These are phyloP conservation scores for Diarsia rubi DNA, from an alignment of 2,888 invertebrate genomes.

Conservation along the genomic window DNA sequence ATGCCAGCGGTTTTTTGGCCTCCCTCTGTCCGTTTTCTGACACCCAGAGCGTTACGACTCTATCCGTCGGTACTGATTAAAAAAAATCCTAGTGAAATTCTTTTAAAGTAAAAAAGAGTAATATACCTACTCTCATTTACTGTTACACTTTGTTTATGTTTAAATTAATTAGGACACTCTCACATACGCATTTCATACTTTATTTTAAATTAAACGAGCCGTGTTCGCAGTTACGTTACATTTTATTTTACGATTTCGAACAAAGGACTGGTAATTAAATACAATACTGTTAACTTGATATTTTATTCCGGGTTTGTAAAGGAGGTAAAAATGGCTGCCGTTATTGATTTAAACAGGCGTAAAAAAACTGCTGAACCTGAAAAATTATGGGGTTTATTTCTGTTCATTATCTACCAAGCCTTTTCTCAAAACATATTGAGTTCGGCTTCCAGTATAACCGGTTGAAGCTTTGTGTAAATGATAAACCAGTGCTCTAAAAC, in stretches of 20 bases:
- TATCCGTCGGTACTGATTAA: too few species aligned
- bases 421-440: not conserved
- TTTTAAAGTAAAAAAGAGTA: not conserved
- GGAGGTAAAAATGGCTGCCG: not conserved
- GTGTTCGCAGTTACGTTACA: slow-evolving; percentile 11
- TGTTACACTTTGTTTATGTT: not conserved
- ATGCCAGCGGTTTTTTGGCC: too few species aligned
- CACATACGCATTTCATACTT: not conserved
- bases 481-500: too few species aligned
- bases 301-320: not conserved
- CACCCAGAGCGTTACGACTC: too few species aligned
- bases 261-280: slow-evolving; percentile 17
- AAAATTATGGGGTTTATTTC: not conserved
- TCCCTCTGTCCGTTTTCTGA: too few species aligned
- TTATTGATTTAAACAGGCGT: not conserved
- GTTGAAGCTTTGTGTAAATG: not conserved
- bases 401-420: not conserved
- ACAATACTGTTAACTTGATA: slow-evolving; percentile 1
- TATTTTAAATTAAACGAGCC: slow-evolving; percentile 6
- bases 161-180: slow-evolving; percentile 12
- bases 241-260: slow-evolving; percentile 11
- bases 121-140: not conserved
- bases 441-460: not conserved
- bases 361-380: not conserved
- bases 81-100: too few species aligned